Evolutionary conservation across 2,888 invertebrate species (phyloP), one percentile per base, ranked within the genome.

Genomic region (Oxyteleia sp.): DNA sequence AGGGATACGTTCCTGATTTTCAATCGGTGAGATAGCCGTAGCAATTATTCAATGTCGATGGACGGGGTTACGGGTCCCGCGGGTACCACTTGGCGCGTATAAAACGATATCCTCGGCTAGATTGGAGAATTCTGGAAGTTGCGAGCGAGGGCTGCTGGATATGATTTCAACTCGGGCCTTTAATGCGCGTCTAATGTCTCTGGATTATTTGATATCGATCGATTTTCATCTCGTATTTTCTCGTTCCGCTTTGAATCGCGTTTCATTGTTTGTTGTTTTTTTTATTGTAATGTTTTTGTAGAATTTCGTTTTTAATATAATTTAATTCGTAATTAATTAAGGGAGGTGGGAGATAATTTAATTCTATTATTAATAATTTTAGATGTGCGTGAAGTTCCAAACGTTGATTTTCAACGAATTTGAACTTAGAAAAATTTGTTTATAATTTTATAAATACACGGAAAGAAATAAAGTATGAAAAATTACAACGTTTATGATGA

Each of bases 31-130:
- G 87, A 89, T 89, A 85, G 88, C 88, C 84, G 87, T 80, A 84
- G 88, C 89, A 89, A 91, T 91, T 91, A 91, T 91, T 91, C 90
- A 91, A 87, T 86, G 87, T 85, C 85, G 69, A 83, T 87, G 88
- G 88, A 85, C 86, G 88, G 88, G 88, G 85, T 86, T 90, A 91
- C 89, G 89, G 87, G 90, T 88, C 91, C 91, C 90, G 71, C 68
- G 90, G 89, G 91, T 84, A 87, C 88, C 86, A 85, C 90, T 89
- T 88, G 87, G 66, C 88, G 89, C 89, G 91, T 89, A 89, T 90
- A 88, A 90, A 90, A 87, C 89, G 89, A 90, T 90, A 89, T 89
- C 87, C 87, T 86, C 84, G 84, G 80, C 85, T 86, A 86, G 89
- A 89, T 89, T 89, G 87, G 82, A 81, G 85, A 84, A 88, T 79